A percentile compares a stretch with the other conserved stretches of the same genome.
These are phyloP conservation scores for Tipula helvola DNA, from an alignment of 2,888 invertebrate species.

Conservation along the genomic window DNA sequence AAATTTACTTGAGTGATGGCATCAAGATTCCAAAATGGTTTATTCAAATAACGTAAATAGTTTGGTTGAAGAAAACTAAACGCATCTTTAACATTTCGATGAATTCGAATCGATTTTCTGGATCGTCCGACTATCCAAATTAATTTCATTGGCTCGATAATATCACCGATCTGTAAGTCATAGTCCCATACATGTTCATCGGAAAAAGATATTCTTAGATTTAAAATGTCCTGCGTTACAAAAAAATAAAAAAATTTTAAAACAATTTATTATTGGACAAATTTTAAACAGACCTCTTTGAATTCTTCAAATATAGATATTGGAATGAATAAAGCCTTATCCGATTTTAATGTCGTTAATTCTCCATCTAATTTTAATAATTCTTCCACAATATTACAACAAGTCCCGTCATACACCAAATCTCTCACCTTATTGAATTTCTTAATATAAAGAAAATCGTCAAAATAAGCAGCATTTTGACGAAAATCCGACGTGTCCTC, in stretches of 20 bases:
- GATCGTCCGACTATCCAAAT: background rate
- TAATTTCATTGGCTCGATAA: background rate
- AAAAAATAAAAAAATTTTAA: too few relatives aligned
- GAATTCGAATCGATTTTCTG: background rate
- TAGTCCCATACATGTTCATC: background rate
- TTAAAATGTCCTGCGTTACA: background rate
- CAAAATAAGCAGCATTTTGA: too few relatives aligned
- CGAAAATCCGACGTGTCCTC: too few relatives aligned
- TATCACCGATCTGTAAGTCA: background rate
- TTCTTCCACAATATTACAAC: background rate
- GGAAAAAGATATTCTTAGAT: background rate
- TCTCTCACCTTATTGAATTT: too few relatives aligned
- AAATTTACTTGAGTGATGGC: background rate
- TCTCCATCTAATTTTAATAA: background rate
- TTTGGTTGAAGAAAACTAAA: background rate
- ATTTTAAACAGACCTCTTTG: background rate
- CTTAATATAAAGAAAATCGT: too few relatives aligned
- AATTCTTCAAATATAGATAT: background rate
- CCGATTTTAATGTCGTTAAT: background rate
- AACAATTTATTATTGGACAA: too few relatives aligned
- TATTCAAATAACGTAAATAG: background rate
- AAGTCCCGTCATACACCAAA: background rate
- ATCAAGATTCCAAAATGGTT: background rate
- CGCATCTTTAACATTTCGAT: background rate
- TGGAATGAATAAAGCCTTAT: background rate